These are phyloP conservation scores for human (Homo sapiens) DNA, from an alignment of 2,113 vertebrate species.

Conservation along the genomic window DNA sequence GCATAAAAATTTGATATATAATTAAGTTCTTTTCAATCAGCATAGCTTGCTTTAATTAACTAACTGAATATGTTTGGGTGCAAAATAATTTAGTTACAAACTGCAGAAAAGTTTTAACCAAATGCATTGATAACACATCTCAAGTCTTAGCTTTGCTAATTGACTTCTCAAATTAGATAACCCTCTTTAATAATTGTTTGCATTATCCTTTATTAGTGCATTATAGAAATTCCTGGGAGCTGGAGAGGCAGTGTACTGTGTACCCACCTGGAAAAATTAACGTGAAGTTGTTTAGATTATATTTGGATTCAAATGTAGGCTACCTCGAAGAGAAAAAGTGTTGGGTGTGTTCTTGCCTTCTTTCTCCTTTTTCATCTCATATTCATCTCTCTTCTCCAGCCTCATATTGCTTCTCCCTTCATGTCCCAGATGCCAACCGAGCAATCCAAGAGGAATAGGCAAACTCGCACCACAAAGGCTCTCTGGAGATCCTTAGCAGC, in stretches of 20 bases:
- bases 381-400: background rate
- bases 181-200: conserved; percentile 43
- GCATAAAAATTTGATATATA: conserved; percentile 48
- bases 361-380: background rate
- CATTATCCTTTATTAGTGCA: background rate
- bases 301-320: background rate
- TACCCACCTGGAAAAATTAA: background rate
- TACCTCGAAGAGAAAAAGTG: background rate
- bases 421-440: background rate
- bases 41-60: conserved; percentile 57
- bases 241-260: background rate
- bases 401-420: background rate
- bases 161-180: conserved; percentile 48
- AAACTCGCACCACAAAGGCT: background rate
- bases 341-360: background rate
- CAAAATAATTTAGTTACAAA: conserved; percentile 47
- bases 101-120: conserved; percentile 31
- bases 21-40: conserved; percentile 45
- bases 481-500: background rate
- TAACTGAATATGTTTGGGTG: conserved; percentile 42
- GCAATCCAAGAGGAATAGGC: background rate
- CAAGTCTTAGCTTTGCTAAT: conserved; percentile 31
- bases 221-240: background rate
- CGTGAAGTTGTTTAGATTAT: background rate
- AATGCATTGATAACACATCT: background rate